These are phyloP conservation scores for Megalops cyprinoides DNA, from an alignment of 2,797 vertebrate species.

Conservation along the genomic window DNA sequence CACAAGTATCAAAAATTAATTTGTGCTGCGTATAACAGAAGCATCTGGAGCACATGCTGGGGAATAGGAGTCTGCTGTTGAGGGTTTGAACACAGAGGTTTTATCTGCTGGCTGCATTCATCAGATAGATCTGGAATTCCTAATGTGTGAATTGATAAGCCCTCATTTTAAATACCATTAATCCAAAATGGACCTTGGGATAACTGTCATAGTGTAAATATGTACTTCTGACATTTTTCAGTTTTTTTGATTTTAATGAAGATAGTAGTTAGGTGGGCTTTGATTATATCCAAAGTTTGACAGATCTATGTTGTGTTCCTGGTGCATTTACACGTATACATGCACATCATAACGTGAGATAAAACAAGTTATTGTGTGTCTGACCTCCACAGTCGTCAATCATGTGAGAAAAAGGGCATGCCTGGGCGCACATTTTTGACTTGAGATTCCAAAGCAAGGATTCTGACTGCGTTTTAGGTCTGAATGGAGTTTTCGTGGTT, in stretches of 20 bases:
- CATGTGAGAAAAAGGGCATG: not conserved
- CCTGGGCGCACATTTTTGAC: slow-evolving; percentile 13
- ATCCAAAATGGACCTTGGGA: not conserved
- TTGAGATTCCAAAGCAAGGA: slow-evolving; percentile 33
- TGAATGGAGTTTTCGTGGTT: not conserved
- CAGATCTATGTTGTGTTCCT: not conserved
- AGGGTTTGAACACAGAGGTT: not conserved
- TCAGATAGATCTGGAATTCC: not conserved
- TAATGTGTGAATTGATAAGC: slow-evolving; percentile 1
- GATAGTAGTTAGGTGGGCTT: too few relatives aligned
- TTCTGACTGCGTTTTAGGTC: slow-evolving; percentile 29
- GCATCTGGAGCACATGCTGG: slow-evolving; percentile 14
- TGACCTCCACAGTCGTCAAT: not conserved
- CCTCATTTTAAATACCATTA: not conserved
- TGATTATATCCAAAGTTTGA: too few relatives aligned
- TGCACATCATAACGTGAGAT: not conserved
- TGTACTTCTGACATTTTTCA: too few relatives aligned
- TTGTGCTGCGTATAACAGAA: slow-evolving; percentile 42
- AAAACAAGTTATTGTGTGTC: too few relatives aligned
- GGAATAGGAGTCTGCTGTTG: not conserved
- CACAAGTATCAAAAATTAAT: slow-evolving; percentile 59
- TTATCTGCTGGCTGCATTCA: slow-evolving; percentile 1
- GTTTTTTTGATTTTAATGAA: too few relatives aligned
- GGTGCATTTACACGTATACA: not conserved
- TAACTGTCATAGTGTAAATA: not conserved